phyloP scores from a whole-genome alignment of 2,113 vertebrate species.

The Stigmatopora argus region DNA sequence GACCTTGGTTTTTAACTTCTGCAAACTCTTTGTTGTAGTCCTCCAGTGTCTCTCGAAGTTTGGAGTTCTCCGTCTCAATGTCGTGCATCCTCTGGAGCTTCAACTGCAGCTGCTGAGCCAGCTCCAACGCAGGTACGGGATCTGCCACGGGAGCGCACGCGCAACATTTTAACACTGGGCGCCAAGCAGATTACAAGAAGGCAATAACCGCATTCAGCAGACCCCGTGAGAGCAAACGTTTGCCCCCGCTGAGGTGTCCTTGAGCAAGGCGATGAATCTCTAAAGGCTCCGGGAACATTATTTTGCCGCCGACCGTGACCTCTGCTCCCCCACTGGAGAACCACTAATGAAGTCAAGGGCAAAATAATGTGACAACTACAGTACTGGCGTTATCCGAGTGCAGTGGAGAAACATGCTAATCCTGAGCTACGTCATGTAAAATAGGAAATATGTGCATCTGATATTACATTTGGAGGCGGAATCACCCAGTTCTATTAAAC shows the following conservation, averaged over 20 bases:
- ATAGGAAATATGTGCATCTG: background rate
- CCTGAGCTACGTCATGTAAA: no score
- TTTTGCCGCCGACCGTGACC: constrained; percentile 42
- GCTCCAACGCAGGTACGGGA: constrained; percentile 89
- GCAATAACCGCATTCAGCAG: constrained; percentile 56
- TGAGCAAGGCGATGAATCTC: constrained; percentile 63
- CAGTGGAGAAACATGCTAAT: background rate
- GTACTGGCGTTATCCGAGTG: constrained; percentile 10
- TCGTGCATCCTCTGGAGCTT: constrained; percentile 97
- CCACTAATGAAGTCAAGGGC: constrained; percentile 18
- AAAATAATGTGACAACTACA: constrained; percentile 27
- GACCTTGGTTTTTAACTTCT: constrained; percentile 98
- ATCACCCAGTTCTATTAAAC: background rate
- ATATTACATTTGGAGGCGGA: background rate
- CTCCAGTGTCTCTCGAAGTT: constrained; percentile 94
- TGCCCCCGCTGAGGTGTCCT: constrained; percentile 53
- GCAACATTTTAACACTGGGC: constrained; percentile 43
- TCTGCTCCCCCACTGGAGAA: constrained; percentile 36
- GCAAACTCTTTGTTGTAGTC: constrained; percentile 99
- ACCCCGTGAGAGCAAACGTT: constrained; percentile 39
- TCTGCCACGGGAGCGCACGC: constrained; percentile 72
- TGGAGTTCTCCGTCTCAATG: constrained; percentile 97
- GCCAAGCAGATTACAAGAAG: constrained; percentile 25
- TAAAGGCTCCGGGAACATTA: constrained; percentile 38
- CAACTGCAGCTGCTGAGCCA: constrained; percentile 94